phyloP scores from a whole-genome alignment of 2,113 vertebrate genomes.

The Oplegnathus fasciatus region DNA sequence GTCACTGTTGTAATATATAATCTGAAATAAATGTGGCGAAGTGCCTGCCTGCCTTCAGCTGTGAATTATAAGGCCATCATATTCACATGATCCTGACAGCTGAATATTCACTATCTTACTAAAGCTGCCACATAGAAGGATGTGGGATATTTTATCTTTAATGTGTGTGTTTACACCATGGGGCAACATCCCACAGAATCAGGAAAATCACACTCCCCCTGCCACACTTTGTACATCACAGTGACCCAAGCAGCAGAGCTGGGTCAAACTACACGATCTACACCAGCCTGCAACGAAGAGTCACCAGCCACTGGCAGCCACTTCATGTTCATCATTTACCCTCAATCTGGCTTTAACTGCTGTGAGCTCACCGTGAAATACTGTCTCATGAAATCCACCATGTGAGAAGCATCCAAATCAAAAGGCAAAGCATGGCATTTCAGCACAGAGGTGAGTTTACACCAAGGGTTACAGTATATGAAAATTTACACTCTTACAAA shows the following conservation, averaged over 20 bases:
- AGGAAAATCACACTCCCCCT: not conserved
- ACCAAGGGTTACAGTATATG: no score
- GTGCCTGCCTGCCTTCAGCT: conserved; percentile 21
- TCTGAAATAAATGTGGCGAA: conserved; percentile 2
- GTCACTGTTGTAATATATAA: conserved; percentile 35
- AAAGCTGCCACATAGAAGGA: conserved; percentile 23
- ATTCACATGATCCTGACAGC: conserved; percentile 20
- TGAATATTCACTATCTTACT: conserved; percentile 18
- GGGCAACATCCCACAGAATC: not conserved
- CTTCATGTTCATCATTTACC: not conserved
- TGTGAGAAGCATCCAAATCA: not conserved
- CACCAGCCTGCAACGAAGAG: not conserved
- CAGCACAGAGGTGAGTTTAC: not conserved
- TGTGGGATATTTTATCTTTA: conserved; percentile 9
- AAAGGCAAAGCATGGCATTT: not conserved
- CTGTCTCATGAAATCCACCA: not conserved
- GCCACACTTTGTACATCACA: not conserved
- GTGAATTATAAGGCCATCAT: conserved; percentile 48
- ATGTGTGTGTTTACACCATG: conserved; percentile 29
- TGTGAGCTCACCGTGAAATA: conserved; percentile 14
- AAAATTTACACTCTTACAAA: not conserved
- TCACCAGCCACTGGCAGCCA: not conserved
- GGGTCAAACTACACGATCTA: not conserved
- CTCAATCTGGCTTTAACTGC: not conserved
- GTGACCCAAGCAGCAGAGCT: not conserved